Evolutionary conservation across 2,888 invertebrate species (phyloP).

Genomic region (Phymatocera aterrima): DNA sequence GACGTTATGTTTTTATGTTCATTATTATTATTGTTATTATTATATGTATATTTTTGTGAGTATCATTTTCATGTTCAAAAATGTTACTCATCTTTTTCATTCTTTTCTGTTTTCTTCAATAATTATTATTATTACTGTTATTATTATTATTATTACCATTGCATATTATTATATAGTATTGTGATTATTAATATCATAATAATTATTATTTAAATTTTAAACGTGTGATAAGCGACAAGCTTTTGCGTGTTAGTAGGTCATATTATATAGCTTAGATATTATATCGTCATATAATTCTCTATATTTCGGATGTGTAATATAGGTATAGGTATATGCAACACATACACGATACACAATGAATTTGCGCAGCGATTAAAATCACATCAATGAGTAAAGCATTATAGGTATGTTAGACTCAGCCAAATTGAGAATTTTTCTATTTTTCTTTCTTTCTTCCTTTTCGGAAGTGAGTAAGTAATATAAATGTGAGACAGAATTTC

Average conservation of each 20-base stretch:
- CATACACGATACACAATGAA: conserved; percentile 71
- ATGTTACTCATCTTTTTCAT: too few relatives aligned
- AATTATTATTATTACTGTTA: conserved; percentile 33
- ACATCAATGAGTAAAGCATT: conserved; percentile 67
- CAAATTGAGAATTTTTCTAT: conserved; percentile 22
- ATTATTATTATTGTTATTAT: conserved; percentile 34
- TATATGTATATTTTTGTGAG: conserved; percentile 28
- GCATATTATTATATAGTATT: conserved; percentile 22
- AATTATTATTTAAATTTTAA: conserved; percentile 37
- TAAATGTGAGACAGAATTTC: neutral
- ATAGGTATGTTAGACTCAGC: conserved; percentile 32
- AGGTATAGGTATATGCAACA: too few relatives aligned
- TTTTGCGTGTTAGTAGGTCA: conserved; percentile 45
- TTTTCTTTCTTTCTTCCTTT: too few relatives aligned
- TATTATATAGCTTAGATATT: conserved; percentile 37
- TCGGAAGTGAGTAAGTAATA: too few relatives aligned
- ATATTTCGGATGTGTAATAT: conserved; percentile 63
- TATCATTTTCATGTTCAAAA: conserved; percentile 37
- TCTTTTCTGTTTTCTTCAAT: too few relatives aligned
- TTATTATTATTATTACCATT: conserved; percentile 47
- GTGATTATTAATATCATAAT: conserved; percentile 32
- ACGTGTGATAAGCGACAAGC: conserved; percentile 45
- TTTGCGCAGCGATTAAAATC: conserved; percentile 69
- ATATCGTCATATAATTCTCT: neutral
- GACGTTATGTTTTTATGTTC: conserved; percentile 46